Evolutionary conservation across 2,797 vertebrate genomes (phyloP).

Genomic region (Choloepus didactylus): DNA sequence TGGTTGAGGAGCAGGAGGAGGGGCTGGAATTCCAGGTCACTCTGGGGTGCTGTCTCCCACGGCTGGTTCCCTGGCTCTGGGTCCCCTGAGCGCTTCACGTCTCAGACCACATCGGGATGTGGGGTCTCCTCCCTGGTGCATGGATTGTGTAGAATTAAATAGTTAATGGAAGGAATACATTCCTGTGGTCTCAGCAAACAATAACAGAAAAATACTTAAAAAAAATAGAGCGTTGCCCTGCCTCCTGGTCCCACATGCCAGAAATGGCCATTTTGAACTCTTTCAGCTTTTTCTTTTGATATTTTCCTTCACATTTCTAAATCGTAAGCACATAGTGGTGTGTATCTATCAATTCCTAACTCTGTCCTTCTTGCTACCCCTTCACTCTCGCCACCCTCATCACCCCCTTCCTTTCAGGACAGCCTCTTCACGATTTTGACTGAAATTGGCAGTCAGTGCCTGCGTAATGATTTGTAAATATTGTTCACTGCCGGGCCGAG

Average conservation of each 20-base stretch:
- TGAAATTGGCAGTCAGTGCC: background rate
- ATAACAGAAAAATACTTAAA: background rate
- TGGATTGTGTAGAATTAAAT: too few species aligned
- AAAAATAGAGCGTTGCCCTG: background rate
- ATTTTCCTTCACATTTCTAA: background rate
- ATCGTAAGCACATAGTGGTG: too few species aligned
- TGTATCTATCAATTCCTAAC: background rate
- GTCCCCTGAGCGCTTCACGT: too few species aligned
- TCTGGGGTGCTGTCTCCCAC: too few species aligned
- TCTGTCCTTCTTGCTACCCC: background rate
- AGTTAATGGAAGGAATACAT: background rate
- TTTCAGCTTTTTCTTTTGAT: background rate
- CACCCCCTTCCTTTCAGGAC: background rate
- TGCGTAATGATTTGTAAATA: fast-evolving
- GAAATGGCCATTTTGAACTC: background rate
- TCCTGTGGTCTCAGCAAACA: background rate
- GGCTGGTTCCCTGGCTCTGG: too few species aligned
- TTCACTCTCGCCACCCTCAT: fast-evolving
- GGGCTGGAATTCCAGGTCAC: too few species aligned
- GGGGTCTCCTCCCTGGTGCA: background rate
- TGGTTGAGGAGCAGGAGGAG: too few species aligned
- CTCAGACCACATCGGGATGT: too few species aligned
- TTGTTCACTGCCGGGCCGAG: background rate
- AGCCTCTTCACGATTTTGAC: too few species aligned
- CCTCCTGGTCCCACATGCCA: background rate